Evolutionary conservation across 1,140 invertebrate species (phyloP), one percentile per base, ranked within the genome.

Genomic region (Diachasmimorpha longicaudata): DNA sequence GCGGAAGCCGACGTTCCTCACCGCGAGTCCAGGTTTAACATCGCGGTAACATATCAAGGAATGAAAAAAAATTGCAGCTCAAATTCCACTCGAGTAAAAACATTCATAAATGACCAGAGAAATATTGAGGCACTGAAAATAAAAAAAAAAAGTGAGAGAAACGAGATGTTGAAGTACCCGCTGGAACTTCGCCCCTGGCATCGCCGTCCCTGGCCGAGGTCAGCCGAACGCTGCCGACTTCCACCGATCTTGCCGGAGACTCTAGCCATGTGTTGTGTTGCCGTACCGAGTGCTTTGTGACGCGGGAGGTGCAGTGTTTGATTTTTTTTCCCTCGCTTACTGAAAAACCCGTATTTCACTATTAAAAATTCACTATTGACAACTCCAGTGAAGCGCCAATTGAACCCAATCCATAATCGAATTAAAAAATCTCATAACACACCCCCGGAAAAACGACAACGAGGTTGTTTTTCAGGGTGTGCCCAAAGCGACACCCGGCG

Each of bases 211-310:
- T 86, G 81, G 14, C 70, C 85, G 85, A 79, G 74, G 69, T 37
- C 46, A 42, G 23, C 77, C 85, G 86, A 86, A 69, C 11, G 31
- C 5, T 11, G 21, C 68, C 85, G 84, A 84, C 44, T 16, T 52
- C 42, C 21, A 0, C 77, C 85, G 85, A 86, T 77, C 80, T 78
- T 44, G 79, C 81, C 78, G 80, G 82, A 84, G 84, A 83, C 82
- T 81, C 79, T 23, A 68, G 70, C 68, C 85, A 87, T 87, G 86
- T 87, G 86, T 87, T 83, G 85, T 82, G 85, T 52, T 52, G 82
- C 81, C 82, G 84, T 84, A 83, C 82, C 85, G 85, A 87, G 86
- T 86, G 85, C 84, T 88, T 86, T 86, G 85, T 85, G 86, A 85
- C 86, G 85, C 86, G 85, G 83, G 84, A 84, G 84, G 80, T 82